Evolutionary conservation across 2,888 invertebrate genomes (phyloP), one percentile per base, ranked within the genome.

Genomic region (Saturnia pavonia): DNA sequence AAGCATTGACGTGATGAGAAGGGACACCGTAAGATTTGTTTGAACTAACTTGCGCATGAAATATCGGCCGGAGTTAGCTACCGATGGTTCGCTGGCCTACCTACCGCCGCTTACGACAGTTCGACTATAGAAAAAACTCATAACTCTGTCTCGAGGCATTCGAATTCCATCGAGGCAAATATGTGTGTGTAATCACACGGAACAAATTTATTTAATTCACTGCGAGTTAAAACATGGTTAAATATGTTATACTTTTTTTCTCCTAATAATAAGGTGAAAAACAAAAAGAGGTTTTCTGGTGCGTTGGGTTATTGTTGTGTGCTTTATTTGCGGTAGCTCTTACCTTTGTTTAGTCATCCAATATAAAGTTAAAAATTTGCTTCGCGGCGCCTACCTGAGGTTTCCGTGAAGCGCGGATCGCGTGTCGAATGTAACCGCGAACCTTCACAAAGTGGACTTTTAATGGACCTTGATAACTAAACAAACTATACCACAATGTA

Each of bases 1-100:
- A 86, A 87, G 84, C 79, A 78, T 82, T 91, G 91, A 93, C 82
- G 77, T 84, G 84, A 94, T 90, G 69, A 74, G 84, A 87, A 84
- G 86, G 82, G 92, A 92, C 93, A 91, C 88, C 91, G 90, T 92
- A 93, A 91, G 92, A 94, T 93, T 93, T 93, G 92, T 93, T 93
- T 91, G 89, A 93, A 90, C 91, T 89, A 91, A 91, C 88, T 88
- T 90, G 90, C 91, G 91, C 91, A 92, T 89, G 90, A 90, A 91
- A 90, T 88, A 85, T 86, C 83, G 84, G 77, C 80, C 80, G 85
- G 88, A 90, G 86, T 86, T 89, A 88, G 94, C 94, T 93, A 92
- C 94, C 91, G 94, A 89, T 93, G 91, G 92, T 91, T 93, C 85
- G 93, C 92, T 93, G 91, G 88, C 81, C 81, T 90, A 92, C 93